These are phyloP conservation scores for Drosophila mojavensis DNA, from an alignment of 1,140 invertebrate species.

Conservation along the genomic window DNA sequence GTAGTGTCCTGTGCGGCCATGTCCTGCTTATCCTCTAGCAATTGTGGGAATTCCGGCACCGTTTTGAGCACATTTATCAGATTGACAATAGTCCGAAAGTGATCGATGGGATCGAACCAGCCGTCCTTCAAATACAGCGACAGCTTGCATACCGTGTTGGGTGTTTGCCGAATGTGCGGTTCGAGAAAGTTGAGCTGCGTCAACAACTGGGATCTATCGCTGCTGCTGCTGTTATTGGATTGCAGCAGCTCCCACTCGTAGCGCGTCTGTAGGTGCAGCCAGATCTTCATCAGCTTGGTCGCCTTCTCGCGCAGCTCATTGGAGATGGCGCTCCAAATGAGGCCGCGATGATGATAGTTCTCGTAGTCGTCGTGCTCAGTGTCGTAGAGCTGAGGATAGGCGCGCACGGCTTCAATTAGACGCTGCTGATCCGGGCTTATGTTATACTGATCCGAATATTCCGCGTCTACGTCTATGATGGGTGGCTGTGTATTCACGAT, in stretches of 20 bases:
- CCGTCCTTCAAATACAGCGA: slow-evolving; percentile 49
- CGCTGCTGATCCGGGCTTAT: not conserved
- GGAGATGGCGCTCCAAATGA: slow-evolving; percentile 69
- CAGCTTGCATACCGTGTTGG: slow-evolving; percentile 52
- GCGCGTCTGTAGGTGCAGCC: slow-evolving; percentile 62
- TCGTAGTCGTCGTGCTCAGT: slow-evolving; percentile 7
- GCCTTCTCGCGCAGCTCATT: slow-evolving; percentile 70
- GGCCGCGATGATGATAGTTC: slow-evolving; percentile 52
- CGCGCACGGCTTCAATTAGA: slow-evolving; percentile 50
- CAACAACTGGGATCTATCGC: too few species aligned
- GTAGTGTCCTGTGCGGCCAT: not conserved
- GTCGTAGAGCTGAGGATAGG: slow-evolving; percentile 68
- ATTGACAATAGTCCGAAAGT: slow-evolving; percentile 58
- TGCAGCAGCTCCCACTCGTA: slow-evolving; percentile 67
- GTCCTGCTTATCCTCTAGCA: slow-evolving; percentile 23
- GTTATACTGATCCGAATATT: slow-evolving; percentile 12
- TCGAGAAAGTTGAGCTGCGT: slow-evolving; percentile 40
- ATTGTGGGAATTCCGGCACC: slow-evolving; percentile 30
- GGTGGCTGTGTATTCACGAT: slow-evolving; percentile 11
- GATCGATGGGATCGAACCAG: slow-evolving; percentile 69
- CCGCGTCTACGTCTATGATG: slow-evolving; percentile 59
- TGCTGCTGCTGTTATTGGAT: not conserved
- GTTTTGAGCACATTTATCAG: slow-evolving; percentile 52
- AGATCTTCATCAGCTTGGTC: slow-evolving; percentile 75
- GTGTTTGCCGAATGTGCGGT: slow-evolving; percentile 22